Evolutionary conservation across 2,888 invertebrate genomes (phyloP).

Genomic region (Leptopilina drosophilae): DNA sequence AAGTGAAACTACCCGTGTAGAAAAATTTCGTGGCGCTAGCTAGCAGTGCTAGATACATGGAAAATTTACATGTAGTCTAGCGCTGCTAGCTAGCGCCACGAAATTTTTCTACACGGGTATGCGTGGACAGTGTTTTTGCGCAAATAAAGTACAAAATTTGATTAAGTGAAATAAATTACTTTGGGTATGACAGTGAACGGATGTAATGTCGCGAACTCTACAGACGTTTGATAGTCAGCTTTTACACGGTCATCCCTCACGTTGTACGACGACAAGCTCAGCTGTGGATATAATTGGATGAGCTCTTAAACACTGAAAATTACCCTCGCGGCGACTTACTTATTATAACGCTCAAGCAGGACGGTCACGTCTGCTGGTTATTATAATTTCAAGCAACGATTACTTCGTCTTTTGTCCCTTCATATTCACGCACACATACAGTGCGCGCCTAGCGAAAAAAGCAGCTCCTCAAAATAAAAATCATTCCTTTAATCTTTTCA

Average conservation of each 20-base stretch:
- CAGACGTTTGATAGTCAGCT: conserved; percentile 64
- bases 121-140: neutral
- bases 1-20: too few species aligned
- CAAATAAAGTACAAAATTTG: conserved; percentile 1
- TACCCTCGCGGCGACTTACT: conserved; percentile 73
- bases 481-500: conserved; percentile 46
- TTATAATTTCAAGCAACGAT: conserved; percentile 74
- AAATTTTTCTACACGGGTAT: too few species aligned
- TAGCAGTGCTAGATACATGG: too few species aligned
- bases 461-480: conserved; percentile 59
- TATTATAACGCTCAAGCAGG: conserved; percentile 65
- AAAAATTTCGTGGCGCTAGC: too few species aligned
- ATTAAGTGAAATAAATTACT: conserved; percentile 34
- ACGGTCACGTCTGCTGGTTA: conserved; percentile 64
- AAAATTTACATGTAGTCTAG: too few species aligned
- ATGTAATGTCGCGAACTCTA: conserved; percentile 49
- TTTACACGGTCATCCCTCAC: conserved; percentile 64
- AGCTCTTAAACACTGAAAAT: conserved; percentile 73
- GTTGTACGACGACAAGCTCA: conserved; percentile 65
- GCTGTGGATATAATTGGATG: conserved; percentile 73
- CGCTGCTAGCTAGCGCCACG: too few species aligned
- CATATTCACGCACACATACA: conserved; percentile 52
- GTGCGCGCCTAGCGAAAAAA: conserved; percentile 50
- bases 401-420: conserved; percentile 71
- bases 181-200: conserved; percentile 36